Base-by-base conservation (phyloP, 2,113 vertebrate genomes). In the Alexandromys fortis region DNA sequence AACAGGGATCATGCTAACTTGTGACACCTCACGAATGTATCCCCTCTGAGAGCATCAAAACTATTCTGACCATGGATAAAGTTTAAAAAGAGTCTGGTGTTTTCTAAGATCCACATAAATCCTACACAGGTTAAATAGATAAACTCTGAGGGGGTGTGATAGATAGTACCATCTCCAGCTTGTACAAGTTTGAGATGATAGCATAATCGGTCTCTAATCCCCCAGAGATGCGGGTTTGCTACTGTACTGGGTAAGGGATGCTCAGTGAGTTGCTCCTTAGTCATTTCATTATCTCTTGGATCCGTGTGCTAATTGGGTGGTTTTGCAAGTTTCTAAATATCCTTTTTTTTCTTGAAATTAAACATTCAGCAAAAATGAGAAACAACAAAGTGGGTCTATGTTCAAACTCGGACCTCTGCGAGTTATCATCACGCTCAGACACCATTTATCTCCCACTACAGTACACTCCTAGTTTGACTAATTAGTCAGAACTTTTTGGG, bases 361-460 rank as follows among this genome's bases (percentile, higher is more conserved):
- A 86, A 91, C 5, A 38, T 58, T 78, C 17, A 49, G 33, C 5
- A 61, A 22, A 61, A 11, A 2, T 70, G 47, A 14, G 45, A 45
- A 68, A 86, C 68, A 61, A 33, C 47, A 58, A 17, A 16, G 7
- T 75, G 7, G 5, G 3, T 42, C 35, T 55, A 35, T 67, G 45
- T 17, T 35, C 28, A 30, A 68, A 30, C 2, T 22, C 1, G 1
- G n/a, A 0, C n/a, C 21, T 76, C 16, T 12, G 21, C 7, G 13
- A 76, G n/a, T n/a, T 30, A 85, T 49, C 77, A 79, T 68, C 45
- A 42, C 65, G 9, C 4, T 52, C 52, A 90, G n/a, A 91, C 22
- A 21, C 7, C 70, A 65, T n/a, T 42, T 70, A 58, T 87, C 73
- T 86, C 26, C 75, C 55, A 47, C 11, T 14, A 47, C 63, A 78